These are phyloP conservation scores for Octonoba sinensis DNA, from an alignment of 2,888 invertebrate genomes.

Conservation along the genomic window DNA sequence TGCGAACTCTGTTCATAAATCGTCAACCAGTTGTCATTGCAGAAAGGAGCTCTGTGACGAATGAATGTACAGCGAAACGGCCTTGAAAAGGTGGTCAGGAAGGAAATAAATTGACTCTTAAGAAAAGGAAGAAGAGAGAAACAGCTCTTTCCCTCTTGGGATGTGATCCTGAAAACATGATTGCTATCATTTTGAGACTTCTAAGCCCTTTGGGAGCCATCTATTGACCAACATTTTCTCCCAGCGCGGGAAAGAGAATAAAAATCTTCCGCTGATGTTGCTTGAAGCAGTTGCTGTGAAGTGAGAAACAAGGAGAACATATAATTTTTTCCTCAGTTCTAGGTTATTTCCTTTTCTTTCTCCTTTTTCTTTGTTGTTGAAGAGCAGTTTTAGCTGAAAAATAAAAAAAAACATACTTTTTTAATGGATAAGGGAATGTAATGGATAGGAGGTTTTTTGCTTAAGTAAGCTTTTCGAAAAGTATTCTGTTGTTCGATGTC, in stretches of 20 bases:
- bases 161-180: slow-evolving; percentile 6
- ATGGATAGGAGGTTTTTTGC: background rate
- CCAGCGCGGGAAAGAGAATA: slow-evolving; percentile 4
- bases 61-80: too few relatives aligned
- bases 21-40: slow-evolving; percentile 30
- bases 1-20: slow-evolving; percentile 7
- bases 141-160: background rate
- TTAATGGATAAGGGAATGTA: background rate
- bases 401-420: too few relatives aligned
- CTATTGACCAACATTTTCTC: slow-evolving; percentile 38
- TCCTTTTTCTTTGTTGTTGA: slow-evolving; percentile 1
- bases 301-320: slow-evolving; percentile 14
- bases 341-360: background rate
- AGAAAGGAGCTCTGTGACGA: slow-evolving; percentile 4
- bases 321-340: slow-evolving; percentile 34
- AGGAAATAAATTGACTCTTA: background rate
- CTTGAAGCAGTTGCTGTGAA: slow-evolving; percentile 7
- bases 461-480: slow-evolving; percentile 9
- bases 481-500: too few relatives aligned
- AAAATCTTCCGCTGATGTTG: background rate
- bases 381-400: too few relatives aligned
- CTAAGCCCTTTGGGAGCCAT: slow-evolving; percentile 21
- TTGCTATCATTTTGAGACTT: slow-evolving; percentile 33
- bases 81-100: too few relatives aligned
- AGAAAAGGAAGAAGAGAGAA: background rate